Percentiles rank a stretch among this genome's conserved stretches.
phyloP scores from a whole-genome alignment of 2,888 invertebrate genomes.

The Lacanobia wlatinum region DNA sequence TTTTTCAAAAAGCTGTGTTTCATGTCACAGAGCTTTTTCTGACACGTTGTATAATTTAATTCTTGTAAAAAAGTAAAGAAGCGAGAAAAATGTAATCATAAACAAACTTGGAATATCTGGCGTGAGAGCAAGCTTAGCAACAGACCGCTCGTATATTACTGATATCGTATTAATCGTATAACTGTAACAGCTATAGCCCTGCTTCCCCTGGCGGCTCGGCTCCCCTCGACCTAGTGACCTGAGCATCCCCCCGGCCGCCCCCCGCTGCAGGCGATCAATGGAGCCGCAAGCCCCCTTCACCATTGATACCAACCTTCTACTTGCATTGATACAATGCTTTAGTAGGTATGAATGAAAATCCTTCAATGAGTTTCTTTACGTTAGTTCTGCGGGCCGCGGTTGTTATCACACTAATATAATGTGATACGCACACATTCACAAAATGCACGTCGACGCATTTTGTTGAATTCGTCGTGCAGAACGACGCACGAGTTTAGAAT shows the following conservation, averaged over 20 bases:
- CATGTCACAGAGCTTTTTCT: constrained; percentile 69
- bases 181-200: constrained; percentile 56
- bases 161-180: constrained; percentile 64
- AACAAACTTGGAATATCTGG: constrained; percentile 70
- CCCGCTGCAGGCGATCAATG: constrained; percentile 84
- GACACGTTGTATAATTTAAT: constrained; percentile 72
- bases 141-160: constrained; percentile 61
- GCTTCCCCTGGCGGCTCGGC: constrained; percentile 60
- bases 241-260: constrained; percentile 66
- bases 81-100: constrained; percentile 70
- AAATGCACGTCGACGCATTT: constrained; percentile 44
- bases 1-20: constrained; percentile 67
- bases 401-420: constrained; percentile 54
- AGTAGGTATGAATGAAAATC: constrained; percentile 77
- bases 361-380: constrained; percentile 65
- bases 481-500: constrained; percentile 51
- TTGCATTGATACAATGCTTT: constrained; percentile 76
- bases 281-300: constrained; percentile 71
- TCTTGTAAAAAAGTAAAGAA: constrained; percentile 66
- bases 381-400: constrained; percentile 48
- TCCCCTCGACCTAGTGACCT: constrained; percentile 85
- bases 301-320: constrained; percentile 74
- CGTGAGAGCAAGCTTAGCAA: constrained; percentile 67
- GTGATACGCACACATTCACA: constrained; percentile 45
- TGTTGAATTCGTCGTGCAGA: constrained; percentile 58